Conservation (phyloP, 2,888 invertebrate species). For the Notodonta dromedarius region DNA sequence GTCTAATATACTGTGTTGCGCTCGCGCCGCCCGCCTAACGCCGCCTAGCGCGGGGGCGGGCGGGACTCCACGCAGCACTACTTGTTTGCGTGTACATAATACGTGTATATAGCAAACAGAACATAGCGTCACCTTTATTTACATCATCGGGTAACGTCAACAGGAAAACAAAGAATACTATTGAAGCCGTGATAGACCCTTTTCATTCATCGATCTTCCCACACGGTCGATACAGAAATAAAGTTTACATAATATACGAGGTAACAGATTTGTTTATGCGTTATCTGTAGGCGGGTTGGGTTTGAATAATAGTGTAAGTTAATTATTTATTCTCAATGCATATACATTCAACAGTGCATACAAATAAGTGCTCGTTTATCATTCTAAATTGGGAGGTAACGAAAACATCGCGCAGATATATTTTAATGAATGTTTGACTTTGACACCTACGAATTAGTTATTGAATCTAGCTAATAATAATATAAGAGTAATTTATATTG, state of each 20-base stretch:
- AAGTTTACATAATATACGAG: background rate
- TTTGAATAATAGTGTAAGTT: background rate
- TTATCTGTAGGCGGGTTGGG: background rate
- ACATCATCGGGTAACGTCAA: constrained; percentile 41
- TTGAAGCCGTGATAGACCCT: constrained; percentile 23
- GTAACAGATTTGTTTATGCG: constrained; percentile 4
- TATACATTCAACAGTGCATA: background rate
- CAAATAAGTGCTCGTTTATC: background rate
- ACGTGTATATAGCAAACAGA: constrained; percentile 24
- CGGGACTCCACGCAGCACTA: constrained; percentile 39
- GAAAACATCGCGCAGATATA: background rate
- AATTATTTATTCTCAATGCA: background rate
- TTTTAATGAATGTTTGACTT: too few species aligned
- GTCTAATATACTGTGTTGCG: constrained; percentile 63
- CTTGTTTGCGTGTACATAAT: constrained; percentile 28
- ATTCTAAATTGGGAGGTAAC: background rate
- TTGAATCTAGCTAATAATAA: too few species aligned
- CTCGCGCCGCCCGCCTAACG: constrained; percentile 71
- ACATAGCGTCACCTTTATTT: constrained; percentile 53
- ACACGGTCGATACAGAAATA: constrained; percentile 7
- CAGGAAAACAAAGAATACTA: constrained; percentile 33
- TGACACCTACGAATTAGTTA: too few species aligned
- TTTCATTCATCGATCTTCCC: constrained; percentile 3
- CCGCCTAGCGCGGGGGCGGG: constrained; percentile 63
- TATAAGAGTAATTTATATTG: too few species aligned